Evolutionary conservation across 2,888 invertebrate genomes (phyloP), one percentile per base, ranked within the genome.

Genomic region (Dolichopus griseipennis): DNA sequence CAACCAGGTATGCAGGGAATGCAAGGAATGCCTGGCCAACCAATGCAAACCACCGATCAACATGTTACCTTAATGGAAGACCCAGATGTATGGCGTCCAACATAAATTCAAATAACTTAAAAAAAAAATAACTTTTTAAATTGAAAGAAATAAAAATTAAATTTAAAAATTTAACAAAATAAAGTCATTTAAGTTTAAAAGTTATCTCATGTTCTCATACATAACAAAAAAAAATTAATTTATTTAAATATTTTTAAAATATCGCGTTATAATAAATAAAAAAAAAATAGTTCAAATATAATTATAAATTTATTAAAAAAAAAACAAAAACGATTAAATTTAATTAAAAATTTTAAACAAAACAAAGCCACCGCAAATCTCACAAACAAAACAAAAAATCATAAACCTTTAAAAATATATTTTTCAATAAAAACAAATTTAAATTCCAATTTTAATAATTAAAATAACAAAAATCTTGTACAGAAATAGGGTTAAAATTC

Each of bases 81-180:
- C 84, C 93, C 93, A 71, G 93, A 93, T 84, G 92, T 93, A 78
- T 93, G 93, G 93, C 91, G 93, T 83, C 92, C 93, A 78, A 92
- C 92, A 87, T 93, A 92, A 90, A 86, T 84, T 74, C 70, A 69
- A 61, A 21, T 63, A 21, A 18, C 62, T 63, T 63, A 20, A 27
- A 37, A 2, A 37, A 37, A 37, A 10, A 37, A 10, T n/a, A n/a
- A n/a, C n/a, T 18, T n/a, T 64, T 12, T 8, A 64, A 37, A 33
- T 34, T 12, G 27, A 61, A 61, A n/a, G 64, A 37, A 71, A 37
- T 65, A 41, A 61, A 21, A 34, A 64, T 1, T 18, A 7, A 10
- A 63, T 66, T 72, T 65, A 65, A 65, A 68, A 67, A 64, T 27
- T 68, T 21, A 67, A 37, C 52, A 67, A 63, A 27, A 34, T 68